Conservation (phyloP, 2,888 invertebrate species). For the Aphodius granarius region DNA sequence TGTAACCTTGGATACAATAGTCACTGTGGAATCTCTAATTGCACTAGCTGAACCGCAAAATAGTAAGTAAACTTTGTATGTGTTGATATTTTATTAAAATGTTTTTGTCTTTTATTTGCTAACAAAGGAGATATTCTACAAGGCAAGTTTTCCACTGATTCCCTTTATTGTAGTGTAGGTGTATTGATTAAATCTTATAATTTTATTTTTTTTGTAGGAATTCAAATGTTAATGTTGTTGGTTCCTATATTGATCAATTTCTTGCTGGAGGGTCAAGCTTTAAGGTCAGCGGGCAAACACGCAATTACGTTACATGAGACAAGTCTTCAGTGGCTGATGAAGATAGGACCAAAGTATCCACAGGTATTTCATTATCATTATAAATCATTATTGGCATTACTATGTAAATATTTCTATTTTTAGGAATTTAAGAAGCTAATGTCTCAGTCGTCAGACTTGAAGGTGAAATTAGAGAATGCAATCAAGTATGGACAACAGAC, state of each 20-base stretch:
- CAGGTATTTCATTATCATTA: slow-evolving; percentile 69
- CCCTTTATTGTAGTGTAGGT: not conserved
- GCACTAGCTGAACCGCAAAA: slow-evolving; percentile 74
- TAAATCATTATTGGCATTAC: no score
- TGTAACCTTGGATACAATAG: slow-evolving; percentile 72
- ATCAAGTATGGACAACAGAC: slow-evolving; percentile 73
- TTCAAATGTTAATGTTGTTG: slow-evolving; percentile 84
- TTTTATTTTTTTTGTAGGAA: slow-evolving; percentile 62
- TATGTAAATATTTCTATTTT: slow-evolving; percentile 32
- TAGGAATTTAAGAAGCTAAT: slow-evolving; percentile 90
- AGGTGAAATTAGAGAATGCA: slow-evolving; percentile 82
- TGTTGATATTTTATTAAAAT: slow-evolving; percentile 28
- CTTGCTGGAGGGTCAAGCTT: slow-evolving; percentile 69
- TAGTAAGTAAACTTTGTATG: slow-evolving; percentile 61
- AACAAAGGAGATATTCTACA: slow-evolving; percentile 59
- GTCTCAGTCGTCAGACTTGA: slow-evolving; percentile 79
- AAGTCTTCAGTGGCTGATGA: slow-evolving; percentile 86
- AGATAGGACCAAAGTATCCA: slow-evolving; percentile 90
- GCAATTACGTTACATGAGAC: slow-evolving; percentile 80
- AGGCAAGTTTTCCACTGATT: slow-evolving; percentile 52
- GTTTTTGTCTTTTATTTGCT: slow-evolving; percentile 27
- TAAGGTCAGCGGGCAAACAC: slow-evolving; percentile 64
- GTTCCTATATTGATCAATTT: slow-evolving; percentile 90
- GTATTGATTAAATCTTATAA: slow-evolving; percentile 15
- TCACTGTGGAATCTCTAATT: slow-evolving; percentile 74